Evolutionary conservation across 2,113 vertebrate species (phyloP).

Genomic region (Nothobranchius furzeri): DNA sequence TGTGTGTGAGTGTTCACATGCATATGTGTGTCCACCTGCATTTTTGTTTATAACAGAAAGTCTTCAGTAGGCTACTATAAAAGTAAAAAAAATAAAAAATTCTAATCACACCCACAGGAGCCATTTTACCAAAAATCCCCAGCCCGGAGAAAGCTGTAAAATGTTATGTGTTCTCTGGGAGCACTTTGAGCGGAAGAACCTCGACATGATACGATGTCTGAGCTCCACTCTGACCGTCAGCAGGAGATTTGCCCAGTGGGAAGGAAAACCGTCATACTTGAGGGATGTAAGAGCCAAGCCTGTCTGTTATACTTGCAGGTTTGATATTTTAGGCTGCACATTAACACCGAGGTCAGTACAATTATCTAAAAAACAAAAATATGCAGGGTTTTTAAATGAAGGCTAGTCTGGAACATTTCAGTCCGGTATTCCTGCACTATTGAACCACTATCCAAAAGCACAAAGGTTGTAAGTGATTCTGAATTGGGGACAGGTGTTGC

Average conservation of each 20-base stretch:
- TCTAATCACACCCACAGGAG: conserved; percentile 63
- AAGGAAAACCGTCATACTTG: conserved; percentile 33
- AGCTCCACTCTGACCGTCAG: conserved; percentile 36
- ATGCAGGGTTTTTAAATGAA: background rate
- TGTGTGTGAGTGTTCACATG: conserved; percentile 8
- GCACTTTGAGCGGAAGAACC: conserved; percentile 56
- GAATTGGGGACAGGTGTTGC: background rate
- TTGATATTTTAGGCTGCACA: background rate
- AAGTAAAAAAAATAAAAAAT: conserved; percentile 43
- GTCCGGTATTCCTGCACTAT: background rate
- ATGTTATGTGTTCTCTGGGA: conserved; percentile 69
- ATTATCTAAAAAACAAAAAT: background rate
- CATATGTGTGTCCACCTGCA: conserved; percentile 20
- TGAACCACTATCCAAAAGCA: background rate
- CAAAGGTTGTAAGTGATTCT: background rate
- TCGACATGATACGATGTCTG: conserved; percentile 48
- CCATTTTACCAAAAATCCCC: conserved; percentile 59
- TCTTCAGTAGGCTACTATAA: conserved; percentile 65
- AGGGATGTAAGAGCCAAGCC: conserved; percentile 1
- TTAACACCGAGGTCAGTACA: background rate
- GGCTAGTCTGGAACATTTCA: background rate
- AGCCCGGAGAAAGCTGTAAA: conserved; percentile 70
- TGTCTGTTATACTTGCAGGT: conserved; percentile 13
- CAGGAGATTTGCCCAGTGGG: conserved; percentile 35
- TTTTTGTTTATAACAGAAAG: conserved; percentile 46